Conservation (phyloP, 1,140 invertebrate genomes). For the Leptoteleia sp. region DNA sequence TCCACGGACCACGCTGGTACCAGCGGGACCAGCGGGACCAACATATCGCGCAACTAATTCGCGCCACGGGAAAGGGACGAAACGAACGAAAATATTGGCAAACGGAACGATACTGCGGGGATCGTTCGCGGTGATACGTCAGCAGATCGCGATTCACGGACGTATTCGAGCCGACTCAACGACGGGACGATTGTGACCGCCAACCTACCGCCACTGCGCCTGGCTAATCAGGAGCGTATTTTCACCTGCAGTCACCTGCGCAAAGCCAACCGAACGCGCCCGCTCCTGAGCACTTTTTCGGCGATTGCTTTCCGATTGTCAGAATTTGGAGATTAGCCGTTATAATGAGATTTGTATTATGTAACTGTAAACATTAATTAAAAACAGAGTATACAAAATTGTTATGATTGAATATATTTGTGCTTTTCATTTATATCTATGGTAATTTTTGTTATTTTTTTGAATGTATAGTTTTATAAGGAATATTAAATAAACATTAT, state of each 20-base stretch:
- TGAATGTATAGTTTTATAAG: too few relatives aligned
- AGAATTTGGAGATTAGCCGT: too few relatives aligned
- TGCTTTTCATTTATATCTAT: too few relatives aligned
- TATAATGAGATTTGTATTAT: too few relatives aligned
- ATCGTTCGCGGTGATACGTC: constrained; percentile 70
- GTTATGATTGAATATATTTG: too few relatives aligned
- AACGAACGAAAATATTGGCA: neutral
- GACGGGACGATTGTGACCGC: constrained; percentile 72
- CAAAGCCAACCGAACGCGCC: too few relatives aligned
- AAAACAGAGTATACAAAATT: too few relatives aligned
- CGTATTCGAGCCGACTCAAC: constrained; percentile 72
- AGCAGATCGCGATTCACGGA: constrained; percentile 74
- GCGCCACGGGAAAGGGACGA: constrained; percentile 1
- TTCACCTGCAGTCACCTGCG: constrained; percentile 41
- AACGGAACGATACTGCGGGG: constrained; percentile 14
- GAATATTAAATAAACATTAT: too few relatives aligned
- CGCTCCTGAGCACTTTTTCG: too few relatives aligned
- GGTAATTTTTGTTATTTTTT: too few relatives aligned
- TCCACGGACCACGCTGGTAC: constrained; percentile 41
- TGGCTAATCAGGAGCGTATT: constrained; percentile 71
- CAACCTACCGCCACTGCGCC: constrained; percentile 66
- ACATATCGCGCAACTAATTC: constrained; percentile 16
- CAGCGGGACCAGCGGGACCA: constrained; percentile 39
- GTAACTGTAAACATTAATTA: too few relatives aligned
- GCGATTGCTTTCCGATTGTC: too few relatives aligned